Evolutionary conservation across 2,113 vertebrate genomes (phyloP).

Genomic region (Falcunculus frontatus): DNA sequence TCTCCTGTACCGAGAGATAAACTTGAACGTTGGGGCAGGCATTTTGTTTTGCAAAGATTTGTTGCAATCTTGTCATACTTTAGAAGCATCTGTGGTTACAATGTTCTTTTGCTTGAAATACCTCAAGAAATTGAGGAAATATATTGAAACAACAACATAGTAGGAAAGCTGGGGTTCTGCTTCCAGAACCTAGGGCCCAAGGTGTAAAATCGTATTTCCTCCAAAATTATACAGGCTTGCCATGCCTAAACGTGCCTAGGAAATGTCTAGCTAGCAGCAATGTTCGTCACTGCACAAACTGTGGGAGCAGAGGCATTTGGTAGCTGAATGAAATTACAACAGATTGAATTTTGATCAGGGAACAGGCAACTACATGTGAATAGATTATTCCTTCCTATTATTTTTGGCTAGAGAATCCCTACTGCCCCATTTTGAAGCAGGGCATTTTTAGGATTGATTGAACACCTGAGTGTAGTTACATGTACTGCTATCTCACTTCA

Average conservation of each 20-base stretch:
- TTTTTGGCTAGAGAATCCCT: neutral
- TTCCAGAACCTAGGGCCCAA: neutral
- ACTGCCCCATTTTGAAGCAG: neutral
- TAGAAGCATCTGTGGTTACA: neutral
- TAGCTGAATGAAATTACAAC: neutral
- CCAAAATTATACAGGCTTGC: neutral
- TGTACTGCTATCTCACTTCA: neutral
- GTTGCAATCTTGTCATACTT: neutral
- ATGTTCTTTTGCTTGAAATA: neutral
- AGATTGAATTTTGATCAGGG: neutral
- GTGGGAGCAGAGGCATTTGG: neutral
- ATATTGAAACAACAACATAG: rapidly evolving
- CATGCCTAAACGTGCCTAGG: neutral
- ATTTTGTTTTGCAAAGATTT: neutral
- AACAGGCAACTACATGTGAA: neutral
- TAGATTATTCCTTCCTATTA: neutral
- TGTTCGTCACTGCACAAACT: neutral
- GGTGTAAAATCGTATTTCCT: neutral
- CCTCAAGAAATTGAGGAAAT: neutral
- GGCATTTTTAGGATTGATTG: neutral
- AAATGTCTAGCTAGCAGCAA: neutral
- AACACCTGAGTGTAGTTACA: neutral
- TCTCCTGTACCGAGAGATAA: neutral
- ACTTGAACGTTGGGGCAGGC: neutral
- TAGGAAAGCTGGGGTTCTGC: neutral